Percentiles rank a stretch among this genome's conserved stretches.
Evolutionary conservation across 2,797 vertebrate genomes (phyloP).

Genomic region (Cottoperca gobio): DNA sequence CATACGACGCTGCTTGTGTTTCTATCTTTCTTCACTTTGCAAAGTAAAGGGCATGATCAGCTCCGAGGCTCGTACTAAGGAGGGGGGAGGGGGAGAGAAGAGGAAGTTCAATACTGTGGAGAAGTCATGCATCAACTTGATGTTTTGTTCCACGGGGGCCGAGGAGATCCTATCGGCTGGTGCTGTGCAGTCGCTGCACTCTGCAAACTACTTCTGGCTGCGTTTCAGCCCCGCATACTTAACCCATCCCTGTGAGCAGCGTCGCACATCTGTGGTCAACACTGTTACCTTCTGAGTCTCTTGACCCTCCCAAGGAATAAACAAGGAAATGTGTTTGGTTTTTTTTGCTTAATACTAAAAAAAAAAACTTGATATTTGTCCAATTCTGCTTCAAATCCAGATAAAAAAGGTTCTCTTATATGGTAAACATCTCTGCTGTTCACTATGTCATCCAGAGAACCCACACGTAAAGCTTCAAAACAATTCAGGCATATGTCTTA

Average conservation of each 20-base stretch:
- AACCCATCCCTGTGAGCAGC: conserved; percentile 17
- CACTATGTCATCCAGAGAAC: too few species aligned
- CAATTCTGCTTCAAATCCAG: not conserved
- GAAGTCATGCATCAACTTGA: conserved; percentile 67
- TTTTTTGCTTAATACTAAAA: not conserved
- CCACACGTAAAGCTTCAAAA: too few species aligned
- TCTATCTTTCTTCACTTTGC: conserved; percentile 4
- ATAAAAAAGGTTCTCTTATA: not conserved
- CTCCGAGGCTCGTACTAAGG: conserved; percentile 40
- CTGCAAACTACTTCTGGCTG: conserved; percentile 20
- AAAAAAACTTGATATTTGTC: not conserved
- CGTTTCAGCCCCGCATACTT: conserved; percentile 11
- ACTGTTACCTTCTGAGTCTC: not conserved
- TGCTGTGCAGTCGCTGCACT: conserved; percentile 9
- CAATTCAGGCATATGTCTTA: not conserved
- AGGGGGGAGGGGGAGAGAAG: conserved; percentile 17
- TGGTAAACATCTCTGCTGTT: conserved; percentile 3
- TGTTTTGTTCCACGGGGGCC: conserved; percentile 57
- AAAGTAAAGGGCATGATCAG: conserved; percentile 50
- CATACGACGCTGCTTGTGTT: not conserved
- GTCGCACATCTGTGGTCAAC: conserved; percentile 7
- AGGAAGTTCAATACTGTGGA: conserved; percentile 50
- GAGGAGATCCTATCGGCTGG: conserved; percentile 30
- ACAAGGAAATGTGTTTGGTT: not conserved
- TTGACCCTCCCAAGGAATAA: not conserved